These are phyloP conservation scores for Polymixis lichenea DNA, from an alignment of 2,888 invertebrate species.

Conservation along the genomic window DNA sequence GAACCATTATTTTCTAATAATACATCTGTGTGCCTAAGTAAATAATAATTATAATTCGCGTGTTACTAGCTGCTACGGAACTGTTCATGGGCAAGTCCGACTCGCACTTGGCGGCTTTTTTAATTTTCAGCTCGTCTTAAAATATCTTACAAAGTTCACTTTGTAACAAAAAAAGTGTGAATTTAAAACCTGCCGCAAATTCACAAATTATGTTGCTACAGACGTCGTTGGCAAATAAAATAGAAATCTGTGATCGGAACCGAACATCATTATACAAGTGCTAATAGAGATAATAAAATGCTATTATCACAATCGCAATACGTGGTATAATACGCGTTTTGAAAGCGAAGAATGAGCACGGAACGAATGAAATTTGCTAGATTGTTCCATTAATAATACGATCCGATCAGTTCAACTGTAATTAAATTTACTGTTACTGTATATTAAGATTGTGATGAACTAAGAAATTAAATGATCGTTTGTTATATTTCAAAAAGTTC, in stretches of 20 bases:
- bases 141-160: background rate
- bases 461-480: background rate
- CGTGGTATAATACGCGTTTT: slow-evolving; percentile 1
- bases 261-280: slow-evolving; percentile 46
- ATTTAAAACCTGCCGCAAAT: slow-evolving; percentile 1
- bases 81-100: too few species aligned
- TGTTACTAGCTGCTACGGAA: too few species aligned
- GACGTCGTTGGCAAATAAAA: slow-evolving; percentile 57
- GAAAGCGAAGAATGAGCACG: slow-evolving; percentile 47
- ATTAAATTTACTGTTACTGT: background rate
- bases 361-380: slow-evolving; percentile 40
- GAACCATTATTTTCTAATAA: too few species aligned
- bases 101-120: too few species aligned
- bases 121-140: background rate
- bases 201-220: slow-evolving; percentile 27
- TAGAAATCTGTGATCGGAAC: slow-evolving; percentile 62
- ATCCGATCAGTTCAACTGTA: background rate
- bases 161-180: slow-evolving; percentile 14
- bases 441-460: background rate
- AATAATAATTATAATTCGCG: too few species aligned
- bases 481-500: too few species aligned
- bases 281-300: slow-evolving; percentile 55
- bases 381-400: background rate
- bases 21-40: too few species aligned
- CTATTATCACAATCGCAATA: slow-evolving; percentile 43